A percentile compares a stretch with the other conserved stretches of the same genome.
These are phyloP conservation scores for Morinoia aosen DNA, from an alignment of 2,888 invertebrate genomes.

Conservation along the genomic window DNA sequence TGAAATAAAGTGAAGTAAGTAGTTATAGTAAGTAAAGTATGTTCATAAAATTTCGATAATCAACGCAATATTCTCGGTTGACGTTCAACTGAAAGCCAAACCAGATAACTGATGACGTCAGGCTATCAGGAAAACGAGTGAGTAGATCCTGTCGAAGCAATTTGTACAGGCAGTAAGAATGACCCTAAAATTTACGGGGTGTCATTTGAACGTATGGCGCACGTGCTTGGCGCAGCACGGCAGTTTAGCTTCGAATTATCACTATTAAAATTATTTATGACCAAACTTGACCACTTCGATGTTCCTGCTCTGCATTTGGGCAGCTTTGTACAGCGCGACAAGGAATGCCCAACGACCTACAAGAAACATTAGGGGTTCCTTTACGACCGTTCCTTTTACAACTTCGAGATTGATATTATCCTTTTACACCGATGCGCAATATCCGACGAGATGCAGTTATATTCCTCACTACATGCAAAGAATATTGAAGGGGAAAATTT, in stretches of 20 bases:
- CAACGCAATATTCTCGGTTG: too few species aligned
- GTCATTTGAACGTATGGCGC: not conserved
- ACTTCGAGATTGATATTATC: not conserved
- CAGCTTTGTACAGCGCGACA: not conserved
- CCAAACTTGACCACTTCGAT: conserved; percentile 43
- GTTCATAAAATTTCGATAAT: too few species aligned
- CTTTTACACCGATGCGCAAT: not conserved
- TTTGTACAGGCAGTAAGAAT: not conserved
- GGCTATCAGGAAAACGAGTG: not conserved
- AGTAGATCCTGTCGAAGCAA: not conserved
- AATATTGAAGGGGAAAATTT: not conserved
- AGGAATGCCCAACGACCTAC: conserved; percentile 4
- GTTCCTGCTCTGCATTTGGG: conserved; percentile 39
- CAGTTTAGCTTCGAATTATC: conserved; percentile 43
- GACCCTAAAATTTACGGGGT: not conserved
- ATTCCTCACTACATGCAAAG: not conserved
- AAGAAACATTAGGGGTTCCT: not conserved
- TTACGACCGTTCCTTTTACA: not conserved
- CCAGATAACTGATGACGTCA: not conserved
- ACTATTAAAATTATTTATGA: conserved; percentile 45
- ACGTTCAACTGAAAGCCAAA: not conserved
- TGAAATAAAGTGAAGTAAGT: too few species aligned
- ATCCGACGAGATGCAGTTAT: not conserved
- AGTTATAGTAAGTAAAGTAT: too few species aligned
- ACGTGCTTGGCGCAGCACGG: not conserved